phyloP scores from a whole-genome alignment of 2,888 invertebrate genomes.

The Megalurothrips usitatus region DNA sequence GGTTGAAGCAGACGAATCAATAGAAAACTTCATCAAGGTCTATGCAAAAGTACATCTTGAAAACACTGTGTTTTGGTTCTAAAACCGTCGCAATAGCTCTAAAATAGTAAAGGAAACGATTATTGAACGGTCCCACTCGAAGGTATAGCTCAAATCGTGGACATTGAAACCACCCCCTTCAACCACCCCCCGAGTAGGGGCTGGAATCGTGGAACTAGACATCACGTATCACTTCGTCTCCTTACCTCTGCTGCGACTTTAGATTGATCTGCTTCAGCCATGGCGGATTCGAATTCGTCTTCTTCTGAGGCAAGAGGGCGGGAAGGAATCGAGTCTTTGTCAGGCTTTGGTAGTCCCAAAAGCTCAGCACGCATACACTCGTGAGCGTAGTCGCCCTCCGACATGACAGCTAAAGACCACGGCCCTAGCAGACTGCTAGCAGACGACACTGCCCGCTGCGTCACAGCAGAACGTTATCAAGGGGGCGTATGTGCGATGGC shows the following conservation, averaged over 20 bases:
- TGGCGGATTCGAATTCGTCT: neutral
- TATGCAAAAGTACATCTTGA: neutral
- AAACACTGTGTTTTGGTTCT: neutral
- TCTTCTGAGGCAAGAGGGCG: constrained; percentile 32
- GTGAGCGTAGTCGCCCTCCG: constrained; percentile 36
- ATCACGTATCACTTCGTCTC: neutral
- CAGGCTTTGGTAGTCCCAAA: constrained; percentile 37
- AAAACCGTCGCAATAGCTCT: no score
- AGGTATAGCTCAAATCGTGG: neutral
- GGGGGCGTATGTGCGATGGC: neutral
- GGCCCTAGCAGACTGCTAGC: constrained; percentile 11
- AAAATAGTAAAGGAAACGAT: no score
- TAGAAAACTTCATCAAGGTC: neutral
- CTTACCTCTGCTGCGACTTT: constrained; percentile 30
- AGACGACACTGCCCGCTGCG: neutral
- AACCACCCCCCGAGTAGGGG: neutral
- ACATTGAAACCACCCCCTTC: neutral
- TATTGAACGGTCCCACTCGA: no score
- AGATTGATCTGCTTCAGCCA: constrained; percentile 31
- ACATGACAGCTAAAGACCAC: constrained; percentile 32
- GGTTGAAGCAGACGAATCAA: constrained; percentile 20
- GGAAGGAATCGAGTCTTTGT: constrained; percentile 30
- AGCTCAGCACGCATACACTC: constrained; percentile 37
- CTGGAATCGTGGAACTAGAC: neutral
- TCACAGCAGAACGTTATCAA: neutral